Evolutionary conservation across 53 echinoderm and acorn worm genomes (phyloP).

Genomic region (Antedon mediterranea): DNA sequence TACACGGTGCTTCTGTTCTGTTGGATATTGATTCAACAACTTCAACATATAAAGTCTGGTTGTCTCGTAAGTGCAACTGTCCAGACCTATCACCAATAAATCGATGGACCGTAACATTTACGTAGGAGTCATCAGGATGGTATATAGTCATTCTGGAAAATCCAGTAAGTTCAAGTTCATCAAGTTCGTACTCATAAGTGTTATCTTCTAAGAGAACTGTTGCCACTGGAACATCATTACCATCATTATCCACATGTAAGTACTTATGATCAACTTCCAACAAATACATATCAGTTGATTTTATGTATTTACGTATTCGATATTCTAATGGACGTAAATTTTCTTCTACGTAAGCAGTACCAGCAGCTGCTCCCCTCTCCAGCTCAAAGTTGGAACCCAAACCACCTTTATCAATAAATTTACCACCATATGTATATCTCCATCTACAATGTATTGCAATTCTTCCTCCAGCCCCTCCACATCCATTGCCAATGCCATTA

Average conservation of each 20-base stretch:
- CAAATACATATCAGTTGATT: constrained; percentile 48
- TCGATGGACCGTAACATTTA: constrained; percentile 57
- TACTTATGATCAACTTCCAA: constrained; percentile 81
- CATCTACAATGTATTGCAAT: constrained; percentile 76
- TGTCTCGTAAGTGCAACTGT: constrained; percentile 54
- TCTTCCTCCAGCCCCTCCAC: constrained; percentile 79
- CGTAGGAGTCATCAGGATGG: constrained; percentile 42
- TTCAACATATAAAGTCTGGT: constrained; percentile 66
- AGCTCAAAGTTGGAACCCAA: constrained; percentile 25
- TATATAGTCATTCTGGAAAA: constrained; percentile 49
- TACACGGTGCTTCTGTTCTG: constrained; percentile 83
- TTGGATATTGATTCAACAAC: constrained; percentile 67
- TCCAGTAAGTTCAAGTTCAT: constrained; percentile 77
- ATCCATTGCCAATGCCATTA: constrained; percentile 44
- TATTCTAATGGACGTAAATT: constrained; percentile 71
- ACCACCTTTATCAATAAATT: constrained; percentile 62
- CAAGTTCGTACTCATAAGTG: constrained; percentile 49
- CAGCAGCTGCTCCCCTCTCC: constrained; percentile 66
- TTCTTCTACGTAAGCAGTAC: constrained; percentile 70
- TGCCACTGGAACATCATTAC: constrained; percentile 44
- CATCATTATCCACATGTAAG: constrained; percentile 77
- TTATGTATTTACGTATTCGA: constrained; percentile 62
- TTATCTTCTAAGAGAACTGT: constrained; percentile 59
- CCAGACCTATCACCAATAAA: constrained; percentile 85
- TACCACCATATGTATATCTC: constrained; percentile 76